Percentiles rank a stretch among this genome's conserved stretches.
phyloP scores from a whole-genome alignment of 2,888 invertebrate species.

The Lycophotia porphyrea region DNA sequence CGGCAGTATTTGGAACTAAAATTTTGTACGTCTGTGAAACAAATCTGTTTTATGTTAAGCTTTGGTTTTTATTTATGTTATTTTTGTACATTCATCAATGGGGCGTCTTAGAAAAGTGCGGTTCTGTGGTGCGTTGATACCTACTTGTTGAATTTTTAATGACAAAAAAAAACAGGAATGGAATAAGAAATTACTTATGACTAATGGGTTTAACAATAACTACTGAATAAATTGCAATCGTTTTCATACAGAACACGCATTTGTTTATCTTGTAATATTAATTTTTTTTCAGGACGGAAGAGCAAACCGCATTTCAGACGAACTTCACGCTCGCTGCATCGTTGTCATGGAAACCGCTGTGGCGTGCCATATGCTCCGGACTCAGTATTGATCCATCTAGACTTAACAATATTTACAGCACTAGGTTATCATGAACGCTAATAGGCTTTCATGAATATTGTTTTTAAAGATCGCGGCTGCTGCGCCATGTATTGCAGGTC shows the following conservation, averaged over 20 bases:
- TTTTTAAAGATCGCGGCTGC: background rate
- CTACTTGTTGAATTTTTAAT: too few species aligned
- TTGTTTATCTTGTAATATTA: too few species aligned
- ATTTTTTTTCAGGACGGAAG: background rate
- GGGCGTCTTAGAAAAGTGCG: too few species aligned
- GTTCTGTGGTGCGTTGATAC: too few species aligned
- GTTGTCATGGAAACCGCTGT: conserved; percentile 17
- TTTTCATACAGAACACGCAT: background rate
- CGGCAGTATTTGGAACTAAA: background rate
- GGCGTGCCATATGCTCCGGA: background rate
- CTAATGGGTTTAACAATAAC: background rate
- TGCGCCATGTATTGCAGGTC: too few species aligned
- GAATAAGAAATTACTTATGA: too few species aligned
- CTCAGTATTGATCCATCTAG: conserved; percentile 35
- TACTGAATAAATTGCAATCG: background rate
- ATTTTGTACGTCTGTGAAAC: background rate
- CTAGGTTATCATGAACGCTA: conserved; percentile 29
- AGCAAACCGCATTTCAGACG: background rate
- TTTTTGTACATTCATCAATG: too few species aligned
- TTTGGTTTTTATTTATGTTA: background rate
- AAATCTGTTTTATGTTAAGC: background rate
- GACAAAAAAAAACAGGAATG: too few species aligned
- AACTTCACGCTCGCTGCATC: conserved; percentile 12
- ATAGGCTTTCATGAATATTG: conserved; percentile 13
- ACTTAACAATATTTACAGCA: conserved; percentile 18